Evolutionary conservation across 2,888 invertebrate species (phyloP), one percentile per base, ranked within the genome.

Genomic region (Cosmorhoe ocellata): DNA sequence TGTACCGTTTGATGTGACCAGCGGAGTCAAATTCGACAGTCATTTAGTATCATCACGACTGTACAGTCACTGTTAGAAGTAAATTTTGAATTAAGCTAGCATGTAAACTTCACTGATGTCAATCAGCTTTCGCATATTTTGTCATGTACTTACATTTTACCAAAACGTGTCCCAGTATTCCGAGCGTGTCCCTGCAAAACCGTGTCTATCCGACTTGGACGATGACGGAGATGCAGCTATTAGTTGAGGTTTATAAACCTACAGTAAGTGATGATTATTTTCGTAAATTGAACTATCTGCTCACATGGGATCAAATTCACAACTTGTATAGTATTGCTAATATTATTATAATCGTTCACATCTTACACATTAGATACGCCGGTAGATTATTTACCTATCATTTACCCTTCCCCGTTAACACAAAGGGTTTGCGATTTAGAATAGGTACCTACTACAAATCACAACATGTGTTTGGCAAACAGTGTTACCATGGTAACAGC

Each of bases 401-500:
- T 49, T 45, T 28, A 45, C 44, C 22, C 43, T 36, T 27, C 42
- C n/a, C 18, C 44, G n/a, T 22, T 22, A 14, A 38, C 33, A 31
- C 24, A n/a, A 13, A 38, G 34, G 36, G 14, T 46, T 47, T 48
- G 37, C 38, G 44, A 32, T 42, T 49, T 50, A 47, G 26, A 33
- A 50, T 12, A n/a, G n/a, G n/a, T n/a, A n/a, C n/a, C n/a, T n/a
- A 22, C 4, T 33, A 41, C 50, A 46, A 56, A 55, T 45, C 54
- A 58, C 52, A 59, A 62, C 55, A 59, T 59, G 51, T 59, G 65
- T 66, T 54, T 60, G 61, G 61, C 64, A 71, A 71, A 71, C 73
- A 72, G 42, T 50, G 69, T 73, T 51, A 56, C 70, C 62, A 69
- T 67, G 55, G 70, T 49, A 69, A 75, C 71, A 7, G 7, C 33